Base-by-base conservation (phyloP, 2,113 vertebrate genomes). In the Corythoichthys haematopterus region DNA sequence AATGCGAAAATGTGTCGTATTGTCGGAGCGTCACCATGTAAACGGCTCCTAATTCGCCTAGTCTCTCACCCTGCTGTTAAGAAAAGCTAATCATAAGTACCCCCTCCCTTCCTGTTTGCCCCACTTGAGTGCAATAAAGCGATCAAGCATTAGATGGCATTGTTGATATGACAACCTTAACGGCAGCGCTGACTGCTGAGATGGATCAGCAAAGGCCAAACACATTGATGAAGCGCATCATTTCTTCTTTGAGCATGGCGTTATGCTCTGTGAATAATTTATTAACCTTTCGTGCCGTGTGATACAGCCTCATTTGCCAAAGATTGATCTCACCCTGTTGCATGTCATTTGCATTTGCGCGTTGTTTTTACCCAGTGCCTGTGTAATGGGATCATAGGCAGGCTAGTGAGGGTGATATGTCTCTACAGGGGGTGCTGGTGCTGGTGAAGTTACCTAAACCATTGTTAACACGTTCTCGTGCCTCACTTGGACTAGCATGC, bases 81-180 rank as follows among this genome's bases (percentile, higher is more conserved):
- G 20, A 28, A 28, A 28, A 28, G 20, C 1, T 28, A 28, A 28
- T 28, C 20, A 28, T 28, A 3, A 6, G 48, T 50, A 50, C 12
- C 48, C 63, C 50, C 62, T 0, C 33, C 66, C 10, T 53, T 28
- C 45, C 11, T 2, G 1, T 6, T 13, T 10, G 46, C 33, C 10
- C 46, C 55, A 48, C 65, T 14, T 56, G 48, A 68, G 66, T 88
- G 85, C 69, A 88, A 68, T 88, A 64, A 74, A 60, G 66, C 74
- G 67, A 67, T 73, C 65, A 69, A 80, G 72, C 91, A 79, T 80
- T 82, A 90, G 90, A 87, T 90, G 92, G 89, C 90, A 84, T 84
- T 82, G 85, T 88, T 80, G 85, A 51, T 75, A 79, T 80, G 86
- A 74, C 65, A 1, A 37, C 61, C 55, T 20, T 68, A 33, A 62